Evolutionary conservation across 2,797 vertebrate species (phyloP).

Genomic region (Staurois parvus): DNA sequence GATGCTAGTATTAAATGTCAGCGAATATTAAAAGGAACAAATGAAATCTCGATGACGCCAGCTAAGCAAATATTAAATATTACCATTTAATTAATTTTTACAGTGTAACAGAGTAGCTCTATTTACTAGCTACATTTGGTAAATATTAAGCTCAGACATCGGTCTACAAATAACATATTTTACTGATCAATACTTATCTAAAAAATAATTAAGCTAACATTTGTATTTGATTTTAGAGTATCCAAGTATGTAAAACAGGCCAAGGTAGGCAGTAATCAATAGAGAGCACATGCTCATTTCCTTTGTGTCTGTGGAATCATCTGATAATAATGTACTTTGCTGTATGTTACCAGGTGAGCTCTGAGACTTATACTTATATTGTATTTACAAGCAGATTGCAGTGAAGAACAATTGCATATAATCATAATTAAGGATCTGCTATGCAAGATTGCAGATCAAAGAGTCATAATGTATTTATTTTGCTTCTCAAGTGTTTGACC

Average conservation of each 20-base stretch:
- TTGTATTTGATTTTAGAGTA: constrained; percentile 72
- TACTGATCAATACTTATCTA: constrained; percentile 64
- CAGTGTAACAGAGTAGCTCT: constrained; percentile 54
- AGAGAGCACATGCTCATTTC: constrained; percentile 62
- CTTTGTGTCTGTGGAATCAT: constrained; percentile 12
- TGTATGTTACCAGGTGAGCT: constrained; percentile 32
- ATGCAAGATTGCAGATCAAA: constrained; percentile 33
- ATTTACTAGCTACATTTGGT: constrained; percentile 64
- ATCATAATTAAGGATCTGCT: constrained; percentile 6
- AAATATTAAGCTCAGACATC: constrained; percentile 71
- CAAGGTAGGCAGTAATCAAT: constrained; percentile 66
- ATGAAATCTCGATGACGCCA: constrained; percentile 43
- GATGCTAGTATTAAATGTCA: constrained; percentile 32
- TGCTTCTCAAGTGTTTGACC: constrained; percentile 36
- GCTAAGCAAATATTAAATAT: constrained; percentile 57
- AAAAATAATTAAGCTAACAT: constrained; percentile 70
- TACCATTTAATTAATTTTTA: constrained; percentile 69
- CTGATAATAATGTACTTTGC: constrained; percentile 28
- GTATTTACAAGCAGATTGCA: constrained; percentile 53
- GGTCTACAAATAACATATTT: constrained; percentile 68
- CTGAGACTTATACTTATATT: constrained; percentile 34
- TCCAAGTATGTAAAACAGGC: constrained; percentile 56
- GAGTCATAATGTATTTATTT: constrained; percentile 32
- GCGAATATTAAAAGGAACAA: constrained; percentile 50
- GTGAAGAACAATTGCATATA: constrained; percentile 31